phyloP scores from a whole-genome alignment of 2,888 invertebrate species.

The Trilocha varians region DNA sequence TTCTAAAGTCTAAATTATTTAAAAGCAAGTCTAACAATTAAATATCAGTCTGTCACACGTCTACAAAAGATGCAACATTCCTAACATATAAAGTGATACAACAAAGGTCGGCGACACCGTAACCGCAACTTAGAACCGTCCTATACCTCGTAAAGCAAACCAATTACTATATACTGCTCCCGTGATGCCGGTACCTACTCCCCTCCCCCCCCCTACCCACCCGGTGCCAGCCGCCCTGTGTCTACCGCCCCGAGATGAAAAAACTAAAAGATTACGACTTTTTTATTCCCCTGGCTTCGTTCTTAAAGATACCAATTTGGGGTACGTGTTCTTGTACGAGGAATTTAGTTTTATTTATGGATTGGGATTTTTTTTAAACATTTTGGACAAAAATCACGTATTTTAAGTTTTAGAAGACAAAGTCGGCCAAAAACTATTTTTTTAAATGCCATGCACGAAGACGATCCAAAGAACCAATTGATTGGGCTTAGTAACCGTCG shows the following conservation, averaged over 20 bases:
- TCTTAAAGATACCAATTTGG: not conserved
- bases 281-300: not conserved
- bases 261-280: not conserved
- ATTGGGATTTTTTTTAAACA: too few species aligned
- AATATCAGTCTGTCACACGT: too few species aligned
- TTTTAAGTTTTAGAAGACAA: too few species aligned
- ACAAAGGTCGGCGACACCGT: not conserved
- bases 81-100: not conserved
- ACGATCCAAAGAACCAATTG: too few species aligned
- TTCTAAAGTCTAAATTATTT: too few species aligned
- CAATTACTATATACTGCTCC: slow-evolving; percentile 29
- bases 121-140: slow-evolving; percentile 3
- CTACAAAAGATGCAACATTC: too few species aligned
- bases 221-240: not conserved
- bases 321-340: not conserved
- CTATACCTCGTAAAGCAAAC: slow-evolving; percentile 27
- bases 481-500: too few species aligned
- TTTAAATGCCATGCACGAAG: too few species aligned
- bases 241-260: not conserved
- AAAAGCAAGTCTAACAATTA: too few species aligned
- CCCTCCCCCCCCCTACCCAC: not conserved
- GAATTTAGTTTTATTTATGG: too few species aligned
- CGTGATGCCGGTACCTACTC: slow-evolving; percentile 9
- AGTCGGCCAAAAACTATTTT: too few species aligned
- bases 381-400: too few species aligned